Percentiles rank a stretch among this genome's conserved stretches.
These are phyloP conservation scores for Acanthoscelides obtectus DNA, from an alignment of 2,888 invertebrate species.

Conservation along the genomic window DNA sequence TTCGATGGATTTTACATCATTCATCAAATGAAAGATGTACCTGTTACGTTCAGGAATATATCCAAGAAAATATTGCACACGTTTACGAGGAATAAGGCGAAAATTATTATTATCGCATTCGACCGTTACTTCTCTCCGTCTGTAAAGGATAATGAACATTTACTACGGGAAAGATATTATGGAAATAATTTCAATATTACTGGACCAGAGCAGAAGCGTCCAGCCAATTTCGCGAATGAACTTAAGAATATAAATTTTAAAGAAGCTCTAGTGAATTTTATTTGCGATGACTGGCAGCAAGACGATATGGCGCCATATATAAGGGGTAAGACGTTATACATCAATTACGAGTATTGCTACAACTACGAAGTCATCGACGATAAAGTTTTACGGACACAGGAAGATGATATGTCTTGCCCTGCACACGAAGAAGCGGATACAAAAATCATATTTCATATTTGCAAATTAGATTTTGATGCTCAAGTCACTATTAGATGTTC, in stretches of 20 bases:
- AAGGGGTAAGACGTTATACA: neutral
- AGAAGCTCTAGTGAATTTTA: neutral
- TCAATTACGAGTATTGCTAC: neutral
- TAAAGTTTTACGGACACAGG: constrained; percentile 16
- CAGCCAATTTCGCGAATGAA: neutral
- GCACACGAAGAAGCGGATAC: constrained; percentile 32
- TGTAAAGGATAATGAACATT: neutral
- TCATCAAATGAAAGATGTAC: no score
- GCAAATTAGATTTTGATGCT: no score
- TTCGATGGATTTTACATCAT: neutral
- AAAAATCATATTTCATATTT: constrained; percentile 23
- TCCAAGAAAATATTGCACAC: neutral
- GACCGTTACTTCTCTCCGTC: neutral
- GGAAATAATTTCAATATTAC: constrained; percentile 19
- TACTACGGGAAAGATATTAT: no score
- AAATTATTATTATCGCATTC: neutral
- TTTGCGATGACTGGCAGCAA: neutral
- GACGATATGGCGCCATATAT: neutral
- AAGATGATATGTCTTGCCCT: constrained; percentile 20
- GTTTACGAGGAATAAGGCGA: no score
- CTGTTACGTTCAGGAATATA: neutral
- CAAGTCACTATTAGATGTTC: no score
- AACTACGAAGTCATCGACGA: neutral
- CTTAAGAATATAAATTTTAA: neutral
- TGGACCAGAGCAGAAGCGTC: constrained; percentile 28